phyloP scores from a whole-genome alignment of 2,888 invertebrate species.

The Notocelia uddmanniana region DNA sequence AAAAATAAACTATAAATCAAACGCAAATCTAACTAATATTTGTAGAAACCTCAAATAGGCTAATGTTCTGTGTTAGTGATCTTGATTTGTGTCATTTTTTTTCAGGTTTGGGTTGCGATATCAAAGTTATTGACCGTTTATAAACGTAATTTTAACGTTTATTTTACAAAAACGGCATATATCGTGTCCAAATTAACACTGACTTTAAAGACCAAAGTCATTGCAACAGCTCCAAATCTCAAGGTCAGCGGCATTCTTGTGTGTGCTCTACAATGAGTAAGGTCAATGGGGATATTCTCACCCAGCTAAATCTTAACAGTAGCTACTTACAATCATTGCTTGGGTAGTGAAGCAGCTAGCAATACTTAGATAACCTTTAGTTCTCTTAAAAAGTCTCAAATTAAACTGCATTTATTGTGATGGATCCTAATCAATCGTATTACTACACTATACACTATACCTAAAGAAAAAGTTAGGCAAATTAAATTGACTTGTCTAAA shows the following conservation, averaged over 20 bases:
- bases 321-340: slow-evolving; percentile 6
- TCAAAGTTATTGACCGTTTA: not conserved
- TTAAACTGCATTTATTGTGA: not conserved
- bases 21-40: no score
- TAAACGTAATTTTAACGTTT: not conserved
- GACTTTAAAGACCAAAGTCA: slow-evolving; percentile 16
- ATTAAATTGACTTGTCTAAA: not conserved
- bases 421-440: not conserved
- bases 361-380: no score
- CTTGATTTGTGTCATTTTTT: no score
- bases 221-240: slow-evolving; percentile 40
- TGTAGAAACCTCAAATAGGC: no score
- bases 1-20: no score
- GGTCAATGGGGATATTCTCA: slow-evolving; percentile 24
- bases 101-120: not conserved
- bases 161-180: slow-evolving; percentile 14
- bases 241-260: slow-evolving; percentile 38
- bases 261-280: slow-evolving; percentile 37
- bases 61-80: no score
- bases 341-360: not conserved
- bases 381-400: no score
- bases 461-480: not conserved
- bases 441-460: no score
- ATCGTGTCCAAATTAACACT: slow-evolving; percentile 14
- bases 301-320: slow-evolving; percentile 7